Base-by-base conservation (phyloP, 2,888 invertebrate genomes). In the Allacma fusca region DNA sequence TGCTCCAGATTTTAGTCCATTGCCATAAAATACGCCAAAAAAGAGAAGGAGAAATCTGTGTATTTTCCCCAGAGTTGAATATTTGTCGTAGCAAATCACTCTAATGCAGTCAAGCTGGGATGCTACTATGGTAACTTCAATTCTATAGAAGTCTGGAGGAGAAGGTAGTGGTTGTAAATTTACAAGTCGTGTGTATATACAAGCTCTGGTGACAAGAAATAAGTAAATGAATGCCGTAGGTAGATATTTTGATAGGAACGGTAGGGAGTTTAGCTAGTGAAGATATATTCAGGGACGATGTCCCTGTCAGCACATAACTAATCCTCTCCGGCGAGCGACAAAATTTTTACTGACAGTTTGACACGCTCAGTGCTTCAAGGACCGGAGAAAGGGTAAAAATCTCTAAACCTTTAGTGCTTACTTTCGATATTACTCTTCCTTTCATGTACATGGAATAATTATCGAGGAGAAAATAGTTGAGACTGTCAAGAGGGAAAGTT, bases 61-160 rank as follows among this genome's bases (percentile, higher is more conserved):
- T 50, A 50, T 50, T 50, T 50, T 50, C 50, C 50, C 50, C 16
- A n/a, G 50, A 50, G 50, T 50, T 50, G 50, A 50, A 50, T 50
- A 50, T 50, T 50, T 50, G 50, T 50, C 50, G 50, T 50, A 50
- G 50, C 50, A 50, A 50, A 50, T 50, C 50, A 50, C 50, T 50
- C 50, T 50, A n/a, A 50, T 16, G n/a, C 19, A 50, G 50, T n/a
- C 50, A 2, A 50, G 50, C 50, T 50, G 34, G 34, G 34, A 34
- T 4, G 34, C 34, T 34, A 34, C 50, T 16, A 50, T n/a, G 50
- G n/a, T n/a, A 50, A 50, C 16, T n/a, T 16, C 50, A 16, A 50
- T n/a, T 13, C 50, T 34, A 4, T 34, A 4, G 4, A 16, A 50
- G 19, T 50, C 2, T 50, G 1, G 16, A 50, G 50, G n/a, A 16